These are phyloP conservation scores for Callithrix jacchus DNA, from an alignment of 2,113 vertebrate genomes.

Conservation along the genomic window DNA sequence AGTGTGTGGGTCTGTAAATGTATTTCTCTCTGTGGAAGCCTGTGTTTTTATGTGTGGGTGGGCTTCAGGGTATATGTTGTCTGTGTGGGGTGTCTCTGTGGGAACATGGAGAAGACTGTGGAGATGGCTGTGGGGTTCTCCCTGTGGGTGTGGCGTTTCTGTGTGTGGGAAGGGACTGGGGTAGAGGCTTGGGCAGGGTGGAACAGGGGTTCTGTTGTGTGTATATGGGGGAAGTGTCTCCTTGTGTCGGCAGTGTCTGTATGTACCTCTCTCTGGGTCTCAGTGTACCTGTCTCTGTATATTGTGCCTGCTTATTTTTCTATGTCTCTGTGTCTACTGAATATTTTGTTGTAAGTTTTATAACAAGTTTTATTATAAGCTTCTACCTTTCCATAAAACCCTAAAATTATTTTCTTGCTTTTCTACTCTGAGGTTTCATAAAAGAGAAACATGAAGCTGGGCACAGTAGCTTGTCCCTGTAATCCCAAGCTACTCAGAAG, in stretches of 20 bases:
- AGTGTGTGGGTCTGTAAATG: background rate
- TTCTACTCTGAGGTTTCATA: slow-evolving; percentile 29
- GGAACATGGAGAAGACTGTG: background rate
- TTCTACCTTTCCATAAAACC: slow-evolving; percentile 18
- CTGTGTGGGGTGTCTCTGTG: background rate
- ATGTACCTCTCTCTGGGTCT: background rate
- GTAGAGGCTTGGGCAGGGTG: background rate
- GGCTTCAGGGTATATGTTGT: background rate
- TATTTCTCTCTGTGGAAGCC: background rate
- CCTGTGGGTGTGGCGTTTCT: background rate
- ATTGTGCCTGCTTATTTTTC: background rate
- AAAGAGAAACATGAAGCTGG: slow-evolving; percentile 13
- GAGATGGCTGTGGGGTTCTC: background rate
- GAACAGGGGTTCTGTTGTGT: background rate
- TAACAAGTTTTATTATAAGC: background rate
- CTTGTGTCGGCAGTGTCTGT: background rate
- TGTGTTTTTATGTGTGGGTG: background rate
- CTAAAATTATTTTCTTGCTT: slow-evolving; percentile 10
- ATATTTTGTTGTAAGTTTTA: background rate
- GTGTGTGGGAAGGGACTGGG: background rate
- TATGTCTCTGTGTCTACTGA: background rate
- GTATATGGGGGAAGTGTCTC: background rate
- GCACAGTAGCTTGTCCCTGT: background rate
- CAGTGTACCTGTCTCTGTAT: background rate
- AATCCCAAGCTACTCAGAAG: background rate